These are phyloP conservation scores for Gallinago nigripennis DNA, from an alignment of 2,797 vertebrate genomes.

Conservation along the genomic window DNA sequence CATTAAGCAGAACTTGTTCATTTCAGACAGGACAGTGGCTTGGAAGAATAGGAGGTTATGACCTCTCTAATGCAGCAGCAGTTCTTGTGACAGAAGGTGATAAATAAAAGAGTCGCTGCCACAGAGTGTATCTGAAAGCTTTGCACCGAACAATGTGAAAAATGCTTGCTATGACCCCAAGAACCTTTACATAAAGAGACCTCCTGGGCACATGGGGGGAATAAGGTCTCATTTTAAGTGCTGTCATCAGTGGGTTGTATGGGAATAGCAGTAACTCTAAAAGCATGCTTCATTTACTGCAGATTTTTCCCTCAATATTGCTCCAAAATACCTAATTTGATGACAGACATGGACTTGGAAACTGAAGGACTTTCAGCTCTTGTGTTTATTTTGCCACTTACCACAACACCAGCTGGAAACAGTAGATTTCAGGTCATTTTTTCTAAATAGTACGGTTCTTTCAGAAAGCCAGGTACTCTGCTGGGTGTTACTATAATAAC, in stretches of 20 bases:
- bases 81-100: conserved; percentile 78
- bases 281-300: neutral
- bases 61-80: conserved; percentile 74
- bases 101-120: conserved; percentile 77
- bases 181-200: neutral
- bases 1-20: conserved; percentile 74
- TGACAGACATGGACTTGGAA: neutral
- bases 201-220: neutral
- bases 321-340: neutral
- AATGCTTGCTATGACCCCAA: conserved; percentile 1
- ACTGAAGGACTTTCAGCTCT: neutral
- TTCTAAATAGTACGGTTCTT: neutral
- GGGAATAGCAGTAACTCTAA: neutral
- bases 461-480: neutral
- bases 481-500: neutral
- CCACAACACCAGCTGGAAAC: neutral
- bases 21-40: conserved; percentile 76
- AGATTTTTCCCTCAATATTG: neutral
- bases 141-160: neutral
- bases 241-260: neutral
- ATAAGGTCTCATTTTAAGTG: neutral
- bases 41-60: conserved; percentile 77
- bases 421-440: neutral
- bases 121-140: conserved; percentile 35
- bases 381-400: conserved; percentile 23